Percentiles rank a stretch among this genome's conserved stretches.
Conservation (phyloP, 2,797 vertebrate genomes). For the Arctocebus calabarensis region DNA sequence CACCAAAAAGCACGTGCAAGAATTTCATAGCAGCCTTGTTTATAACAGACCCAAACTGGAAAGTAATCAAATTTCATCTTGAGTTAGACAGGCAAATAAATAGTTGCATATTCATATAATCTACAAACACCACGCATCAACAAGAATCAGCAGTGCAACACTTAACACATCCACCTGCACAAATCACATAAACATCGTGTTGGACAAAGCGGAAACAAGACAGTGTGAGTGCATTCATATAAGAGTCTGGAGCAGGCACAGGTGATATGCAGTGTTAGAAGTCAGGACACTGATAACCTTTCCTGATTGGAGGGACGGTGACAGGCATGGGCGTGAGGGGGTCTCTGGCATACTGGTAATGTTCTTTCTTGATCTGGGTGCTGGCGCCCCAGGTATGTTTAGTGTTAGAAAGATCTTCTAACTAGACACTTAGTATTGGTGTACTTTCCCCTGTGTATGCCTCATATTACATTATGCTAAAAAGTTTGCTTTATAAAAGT, state of each 20-base stretch:
- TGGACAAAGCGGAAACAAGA: not conserved
- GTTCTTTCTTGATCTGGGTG: not conserved
- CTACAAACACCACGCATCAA: not conserved
- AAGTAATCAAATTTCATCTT: not conserved
- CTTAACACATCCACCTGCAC: rapidly evolving
- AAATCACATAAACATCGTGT: not conserved
- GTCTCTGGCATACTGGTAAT: not conserved
- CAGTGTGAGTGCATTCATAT: too few relatives aligned
- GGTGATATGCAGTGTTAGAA: rapidly evolving
- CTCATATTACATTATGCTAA: not conserved
- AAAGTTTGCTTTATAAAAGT: not conserved
- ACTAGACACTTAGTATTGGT: not conserved
- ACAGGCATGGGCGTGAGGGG: not conserved
- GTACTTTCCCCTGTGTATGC: not conserved
- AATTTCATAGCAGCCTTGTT: rapidly evolving
- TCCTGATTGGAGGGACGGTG: not conserved
- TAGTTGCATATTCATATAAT: not conserved
- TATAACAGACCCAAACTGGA: not conserved
- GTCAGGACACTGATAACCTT: not conserved
- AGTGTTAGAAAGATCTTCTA: not conserved
- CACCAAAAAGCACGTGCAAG: not conserved
- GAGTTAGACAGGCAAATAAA: not conserved
- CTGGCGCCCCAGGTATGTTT: not conserved
- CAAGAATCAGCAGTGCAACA: not conserved
- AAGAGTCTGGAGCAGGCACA: not conserved